These are phyloP conservation scores for Diadumene lineata DNA, from an alignment of 92 coral and sea anemone species.

Conservation along the genomic window DNA sequence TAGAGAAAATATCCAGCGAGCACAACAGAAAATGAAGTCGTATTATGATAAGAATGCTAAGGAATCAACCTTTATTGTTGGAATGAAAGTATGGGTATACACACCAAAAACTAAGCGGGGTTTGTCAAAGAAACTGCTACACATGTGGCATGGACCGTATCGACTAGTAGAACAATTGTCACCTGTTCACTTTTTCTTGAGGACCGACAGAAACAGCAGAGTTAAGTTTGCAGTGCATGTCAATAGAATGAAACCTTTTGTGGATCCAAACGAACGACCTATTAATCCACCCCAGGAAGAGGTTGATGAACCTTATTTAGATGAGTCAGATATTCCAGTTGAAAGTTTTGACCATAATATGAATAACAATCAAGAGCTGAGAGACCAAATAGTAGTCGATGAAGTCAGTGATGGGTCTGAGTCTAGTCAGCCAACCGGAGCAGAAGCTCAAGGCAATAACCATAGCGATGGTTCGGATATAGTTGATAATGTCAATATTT, in stretches of 20 bases:
- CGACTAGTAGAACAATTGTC: constrained; percentile 11
- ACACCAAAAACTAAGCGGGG: constrained; percentile 38
- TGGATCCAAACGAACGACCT: constrained; percentile 29
- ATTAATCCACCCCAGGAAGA: constrained; percentile 21
- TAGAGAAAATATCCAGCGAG: constrained; percentile 39
- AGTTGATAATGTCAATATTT: too few relatives aligned
- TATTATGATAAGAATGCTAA: constrained; percentile 24
- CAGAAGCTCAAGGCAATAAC: too few relatives aligned
- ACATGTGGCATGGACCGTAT: constrained; percentile 27
- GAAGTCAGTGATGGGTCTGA: too few relatives aligned
- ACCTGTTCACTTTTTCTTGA: not conserved
- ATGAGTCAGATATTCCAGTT: constrained; percentile 9
- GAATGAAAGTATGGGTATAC: constrained; percentile 51
- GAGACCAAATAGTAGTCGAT: too few relatives aligned
- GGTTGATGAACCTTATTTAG: constrained; percentile 16
- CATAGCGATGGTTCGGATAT: too few relatives aligned
- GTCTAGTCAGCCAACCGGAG: too few relatives aligned
- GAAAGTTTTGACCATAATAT: too few relatives aligned
- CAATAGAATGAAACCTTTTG: constrained; percentile 26
- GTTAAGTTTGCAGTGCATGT: constrained; percentile 23
- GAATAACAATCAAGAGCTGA: too few relatives aligned
- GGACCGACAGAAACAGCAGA: constrained; percentile 14
- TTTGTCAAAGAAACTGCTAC: constrained; percentile 16
- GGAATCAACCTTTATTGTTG: constrained; percentile 25
- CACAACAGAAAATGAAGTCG: constrained; percentile 60